Percentiles rank a stretch among this genome's conserved stretches.
Conservation (phyloP, 2,888 invertebrate species). For the Lydus trimaculatus region DNA sequence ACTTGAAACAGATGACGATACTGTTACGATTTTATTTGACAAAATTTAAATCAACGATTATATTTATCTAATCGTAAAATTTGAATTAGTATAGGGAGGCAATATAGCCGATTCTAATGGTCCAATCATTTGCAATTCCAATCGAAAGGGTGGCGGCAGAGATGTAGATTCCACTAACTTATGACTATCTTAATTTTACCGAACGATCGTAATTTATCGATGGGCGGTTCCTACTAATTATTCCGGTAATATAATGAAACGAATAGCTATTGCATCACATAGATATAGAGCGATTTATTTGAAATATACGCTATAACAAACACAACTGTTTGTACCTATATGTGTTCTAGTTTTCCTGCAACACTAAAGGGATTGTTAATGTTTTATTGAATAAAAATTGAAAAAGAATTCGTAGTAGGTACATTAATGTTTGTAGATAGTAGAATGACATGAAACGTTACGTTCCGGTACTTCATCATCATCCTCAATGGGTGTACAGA, state of each 20-base stretch:
- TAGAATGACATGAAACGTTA: constrained; percentile 28
- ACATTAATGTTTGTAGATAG: constrained; percentile 15
- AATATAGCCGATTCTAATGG: not conserved
- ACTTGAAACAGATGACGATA: not conserved
- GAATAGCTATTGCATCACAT: too few species aligned
- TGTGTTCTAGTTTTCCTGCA: too few species aligned
- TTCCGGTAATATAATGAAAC: not conserved
- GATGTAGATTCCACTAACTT: not conserved
- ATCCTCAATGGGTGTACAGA: constrained; percentile 31
- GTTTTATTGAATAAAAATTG: too few species aligned
- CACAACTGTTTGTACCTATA: too few species aligned
- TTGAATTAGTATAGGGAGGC: not conserved
- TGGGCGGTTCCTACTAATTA: not conserved
- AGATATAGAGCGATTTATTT: not conserved
- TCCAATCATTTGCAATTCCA: not conserved
- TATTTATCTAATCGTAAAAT: not conserved
- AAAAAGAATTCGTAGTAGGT: too few species aligned
- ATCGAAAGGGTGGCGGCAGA: constrained; percentile 1
- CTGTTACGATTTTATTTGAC: not conserved
- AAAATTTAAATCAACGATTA: too few species aligned
- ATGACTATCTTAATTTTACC: not conserved
- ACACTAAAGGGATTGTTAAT: too few species aligned
- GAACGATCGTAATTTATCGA: not conserved
- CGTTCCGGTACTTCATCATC: constrained; percentile 34
- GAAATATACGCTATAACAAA: too few species aligned